Evolutionary conservation across 2,888 invertebrate species (phyloP), one percentile per base, ranked within the genome.

Genomic region (Dermolepida albohirtum): DNA sequence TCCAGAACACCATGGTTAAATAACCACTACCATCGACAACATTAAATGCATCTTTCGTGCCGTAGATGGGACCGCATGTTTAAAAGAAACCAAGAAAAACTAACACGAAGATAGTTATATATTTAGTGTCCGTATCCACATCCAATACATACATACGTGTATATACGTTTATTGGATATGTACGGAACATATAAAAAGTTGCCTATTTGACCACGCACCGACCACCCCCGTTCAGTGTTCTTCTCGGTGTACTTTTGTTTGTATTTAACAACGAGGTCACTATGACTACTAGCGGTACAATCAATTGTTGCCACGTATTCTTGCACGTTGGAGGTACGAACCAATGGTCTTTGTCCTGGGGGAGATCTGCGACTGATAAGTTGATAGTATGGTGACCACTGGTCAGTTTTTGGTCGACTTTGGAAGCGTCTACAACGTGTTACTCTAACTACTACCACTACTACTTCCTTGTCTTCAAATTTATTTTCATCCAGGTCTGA

Each of bases 291-390:
- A 34, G 75, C 74, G 74, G 77, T 77, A 80, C 82, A 82, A 82
- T 82, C 82, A 81, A 80, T 82, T 80, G 80, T 77, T 75, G 79
- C 81, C 82, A 82, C 82, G 82, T 82, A 81, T 74, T 72, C 75
- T 65, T 54, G 76, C 74, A 78, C 78, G 78, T 76, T 77, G 75
- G 76, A 71, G 71, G 70, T 73, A 64, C 73, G 73, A 75, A 72
- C 78, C 78, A 78, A 78, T 77, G 76, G 78, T 77, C 78, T 73
- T 74, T 77, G 74, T 79, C 78, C 76, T 76, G 77, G 76, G 75
- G 77, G 76, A 75, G 77, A 79, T 80, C 76, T 74, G 70, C 70
- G 69, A 74, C 77, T 79, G 80, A 79, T 81, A 81, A 81, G 80
- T 77, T 80, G 80, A 80, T 79, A 78, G 78, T 76, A 75, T 77